These are phyloP conservation scores for Pangasius mekongensis DNA, from an alignment of 2,797 vertebrate species.

Conservation along the genomic window DNA sequence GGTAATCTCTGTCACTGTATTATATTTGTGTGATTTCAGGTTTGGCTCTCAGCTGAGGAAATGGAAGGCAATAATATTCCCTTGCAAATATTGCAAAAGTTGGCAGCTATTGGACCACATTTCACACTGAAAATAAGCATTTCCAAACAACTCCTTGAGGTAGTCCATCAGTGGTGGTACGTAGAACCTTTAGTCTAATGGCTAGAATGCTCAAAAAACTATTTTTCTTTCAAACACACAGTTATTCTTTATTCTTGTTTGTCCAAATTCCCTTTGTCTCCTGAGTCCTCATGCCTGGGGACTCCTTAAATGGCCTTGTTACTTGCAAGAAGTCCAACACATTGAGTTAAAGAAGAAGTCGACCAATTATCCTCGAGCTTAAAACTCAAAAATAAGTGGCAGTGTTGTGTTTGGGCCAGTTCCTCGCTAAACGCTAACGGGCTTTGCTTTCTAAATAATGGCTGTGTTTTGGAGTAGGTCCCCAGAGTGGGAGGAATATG, in stretches of 20 bases:
- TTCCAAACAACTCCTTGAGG: not conserved
- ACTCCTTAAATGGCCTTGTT: slow-evolving; percentile 44
- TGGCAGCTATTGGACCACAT: not conserved
- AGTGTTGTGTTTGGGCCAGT: slow-evolving; percentile 49
- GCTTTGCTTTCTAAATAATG: slow-evolving; percentile 57
- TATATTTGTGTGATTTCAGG: not conserved
- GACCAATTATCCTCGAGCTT: slow-evolving; percentile 46
- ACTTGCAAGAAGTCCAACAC: slow-evolving; percentile 46
- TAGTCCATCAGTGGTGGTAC: not conserved
- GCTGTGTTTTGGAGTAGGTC: slow-evolving; percentile 60
- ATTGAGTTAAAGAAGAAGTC: slow-evolving; percentile 42
- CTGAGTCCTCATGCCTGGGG: not conserved
- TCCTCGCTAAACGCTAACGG: slow-evolving; percentile 52
- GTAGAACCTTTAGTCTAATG: not conserved
- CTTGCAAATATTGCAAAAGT: not conserved
- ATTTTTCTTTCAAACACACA: not conserved
- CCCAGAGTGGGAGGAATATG: slow-evolving; percentile 37
- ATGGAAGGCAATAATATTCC: not conserved
- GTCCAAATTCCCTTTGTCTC: not conserved
- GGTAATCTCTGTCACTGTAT: not conserved
- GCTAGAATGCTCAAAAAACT: not conserved
- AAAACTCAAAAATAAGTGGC: slow-evolving; percentile 54
- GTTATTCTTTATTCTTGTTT: not conserved
- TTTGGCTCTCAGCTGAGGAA: not conserved
- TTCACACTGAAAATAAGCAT: not conserved